These are phyloP conservation scores for Aptenodytes forsteri DNA, from an alignment of 2,113 vertebrate genomes.

Conservation along the genomic window DNA sequence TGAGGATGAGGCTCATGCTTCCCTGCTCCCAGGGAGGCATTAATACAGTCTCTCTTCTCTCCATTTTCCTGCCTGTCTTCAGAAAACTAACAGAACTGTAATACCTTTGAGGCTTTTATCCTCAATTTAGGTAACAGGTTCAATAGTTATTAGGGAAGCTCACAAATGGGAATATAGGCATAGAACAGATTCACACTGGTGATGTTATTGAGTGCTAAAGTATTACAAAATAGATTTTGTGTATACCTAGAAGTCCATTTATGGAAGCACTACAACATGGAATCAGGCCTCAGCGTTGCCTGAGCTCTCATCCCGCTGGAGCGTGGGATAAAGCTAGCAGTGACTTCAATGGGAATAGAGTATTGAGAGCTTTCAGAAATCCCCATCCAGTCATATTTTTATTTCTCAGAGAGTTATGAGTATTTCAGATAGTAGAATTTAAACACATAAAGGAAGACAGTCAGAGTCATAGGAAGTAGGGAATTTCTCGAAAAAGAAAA, in stretches of 20 bases:
- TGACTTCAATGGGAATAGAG: background rate
- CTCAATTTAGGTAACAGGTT: slow-evolving; percentile 22
- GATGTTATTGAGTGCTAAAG: background rate
- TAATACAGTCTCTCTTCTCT: background rate
- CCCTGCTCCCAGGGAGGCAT: background rate
- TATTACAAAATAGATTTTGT: slow-evolving; percentile 28
- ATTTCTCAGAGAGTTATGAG: background rate
- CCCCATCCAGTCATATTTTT: background rate
- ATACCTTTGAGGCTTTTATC: slow-evolving; percentile 38
- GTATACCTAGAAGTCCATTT: background rate
- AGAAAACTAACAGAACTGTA: background rate
- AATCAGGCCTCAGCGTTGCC: background rate
- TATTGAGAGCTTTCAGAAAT: slow-evolving; percentile 23
- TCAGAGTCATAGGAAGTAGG: background rate
- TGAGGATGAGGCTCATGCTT: background rate
- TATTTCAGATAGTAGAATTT: background rate
- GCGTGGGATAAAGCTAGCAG: background rate
- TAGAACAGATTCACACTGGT: background rate
- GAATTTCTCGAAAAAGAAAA: background rate
- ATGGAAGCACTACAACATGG: background rate
- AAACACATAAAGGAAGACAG: background rate
- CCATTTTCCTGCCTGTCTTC: background rate
- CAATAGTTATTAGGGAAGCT: background rate
- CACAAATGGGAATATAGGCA: slow-evolving; percentile 3
- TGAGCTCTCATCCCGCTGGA: background rate